Evolutionary conservation across 2,797 vertebrate species (phyloP), one percentile per base, ranked within the genome.

Genomic region (Meda fulgida): DNA sequence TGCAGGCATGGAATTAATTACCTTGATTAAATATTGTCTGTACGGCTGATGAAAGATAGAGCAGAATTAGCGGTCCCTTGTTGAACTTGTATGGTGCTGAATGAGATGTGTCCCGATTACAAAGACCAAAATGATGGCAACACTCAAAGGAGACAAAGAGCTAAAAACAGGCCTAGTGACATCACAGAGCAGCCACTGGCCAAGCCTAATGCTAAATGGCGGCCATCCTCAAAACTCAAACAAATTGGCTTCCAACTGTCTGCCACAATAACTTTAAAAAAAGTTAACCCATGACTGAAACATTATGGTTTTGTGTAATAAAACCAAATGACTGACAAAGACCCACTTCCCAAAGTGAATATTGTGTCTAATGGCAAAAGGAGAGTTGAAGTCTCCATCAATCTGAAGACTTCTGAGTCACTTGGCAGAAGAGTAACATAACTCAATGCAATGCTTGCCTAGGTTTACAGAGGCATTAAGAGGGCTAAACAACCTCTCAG

Each of bases 21-120:
- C 89, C 86, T 91, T 95, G 95, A 94, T 95, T 95, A 94, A 94
- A 94, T 92, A 93, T 94, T 92, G 92, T 93, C 91, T 86, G 89
- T 91, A 89, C 90, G 89, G 82, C 86, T 85, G 89, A 89, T 67
- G 90, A 87, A 85, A 92, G 86, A 90, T 82, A 85, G 88, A 78
- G 88, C 65, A 53, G 88, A 92, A 89, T 91, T 86, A 89, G 88
- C 38, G 60, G 77, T 87, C 79, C 86, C 87, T 89, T 89, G 89
- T 89, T 86, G 85, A 86, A 89, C 90, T 86, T 78, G 84, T 71
- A 80, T 66, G 85, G 77, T 79, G 83, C 85, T 86, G 82, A 91
- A 87, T 81, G 84, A 87, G 85, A 84, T 88, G 38, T 85, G 87
- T 86, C 84, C 88, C 89, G 87, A 89, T 88, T 89, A 87, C 78